Evolutionary conservation across 64 coral and sea anemone species (phyloP), one percentile per base, ranked within the genome.

Genomic region (Trachythela sp.): DNA sequence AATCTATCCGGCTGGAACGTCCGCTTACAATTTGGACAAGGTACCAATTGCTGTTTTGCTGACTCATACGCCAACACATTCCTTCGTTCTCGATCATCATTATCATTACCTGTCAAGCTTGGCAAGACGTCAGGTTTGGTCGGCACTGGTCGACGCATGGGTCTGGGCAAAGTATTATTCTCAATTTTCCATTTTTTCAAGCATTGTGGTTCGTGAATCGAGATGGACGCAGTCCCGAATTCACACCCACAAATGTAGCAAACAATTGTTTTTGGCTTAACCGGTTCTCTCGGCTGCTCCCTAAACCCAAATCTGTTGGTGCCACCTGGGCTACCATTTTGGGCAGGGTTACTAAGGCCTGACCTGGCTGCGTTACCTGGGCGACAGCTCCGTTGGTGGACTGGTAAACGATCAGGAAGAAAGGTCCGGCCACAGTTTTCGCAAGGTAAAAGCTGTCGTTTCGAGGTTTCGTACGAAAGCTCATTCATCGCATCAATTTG

Each of bases 241-340:
- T 99, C 96, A 80, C 96, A 83, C 20, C 96, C 96, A 93, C 96
- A 99, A 48, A 99, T 99, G 43, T 93, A 99, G 86, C 96, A 99
- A 31, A 99, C 93, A 56, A 95, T 93, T 24, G 96, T 92, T 49
- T 89, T 86, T 29, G 96, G 96, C 86, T 93, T 99, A 10, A 85
- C 45, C 2, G 96, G 93, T n/a, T 36, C 51, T 68, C 54, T 92
- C 0, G 93, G 89, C 15, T 35, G 33, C 9, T 80, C 75, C 15
- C 33, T 35, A 0, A 35, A 37, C 13, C 75, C 37, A 38, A 29
- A 37, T 80, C 75, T 80, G 27, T 85, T 77, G 8, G 38, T 31
- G 39, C 48, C 77, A 36, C 48, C 39, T 52, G 70, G 64, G 35
- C 48, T 67, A 15, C 85, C 89, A 38, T 33, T 84, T 9, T 49